A percentile compares a stretch with the other conserved stretches of the same genome.
Evolutionary conservation across 2,797 vertebrate species (phyloP).

Genomic region (Sternotherus odoratus): DNA sequence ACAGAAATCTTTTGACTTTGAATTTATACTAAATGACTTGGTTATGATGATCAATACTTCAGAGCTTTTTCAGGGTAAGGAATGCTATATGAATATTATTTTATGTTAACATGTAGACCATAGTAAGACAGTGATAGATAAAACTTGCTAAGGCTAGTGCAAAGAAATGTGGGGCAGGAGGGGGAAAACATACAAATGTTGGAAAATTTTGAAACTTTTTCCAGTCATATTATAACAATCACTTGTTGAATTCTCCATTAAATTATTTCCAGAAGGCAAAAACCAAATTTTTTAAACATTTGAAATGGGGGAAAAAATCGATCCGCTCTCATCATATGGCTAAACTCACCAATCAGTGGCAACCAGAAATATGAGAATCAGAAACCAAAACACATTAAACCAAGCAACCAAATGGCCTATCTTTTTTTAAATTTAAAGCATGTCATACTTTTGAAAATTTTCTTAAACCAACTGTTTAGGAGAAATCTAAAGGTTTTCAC

Average conservation of each 20-base stretch:
- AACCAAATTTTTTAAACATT: background rate
- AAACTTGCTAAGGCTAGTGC: background rate
- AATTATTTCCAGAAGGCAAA: background rate
- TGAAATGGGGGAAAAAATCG: background rate
- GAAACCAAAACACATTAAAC: background rate
- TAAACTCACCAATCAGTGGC: background rate
- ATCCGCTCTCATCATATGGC: background rate
- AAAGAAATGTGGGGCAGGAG: background rate
- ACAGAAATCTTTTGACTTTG: background rate
- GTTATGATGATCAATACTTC: background rate
- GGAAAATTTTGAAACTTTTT: background rate
- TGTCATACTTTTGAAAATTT: background rate
- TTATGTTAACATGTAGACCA: background rate
- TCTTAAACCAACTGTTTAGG: background rate
- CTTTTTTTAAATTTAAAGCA: background rate
- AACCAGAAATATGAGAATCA: background rate
- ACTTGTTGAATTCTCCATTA: background rate
- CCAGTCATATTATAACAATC: background rate
- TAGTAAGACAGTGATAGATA: background rate
- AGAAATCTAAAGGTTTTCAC: background rate
- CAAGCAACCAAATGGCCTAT: background rate
- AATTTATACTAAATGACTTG: background rate
- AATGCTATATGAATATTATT: accelerated
- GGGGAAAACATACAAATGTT: background rate
- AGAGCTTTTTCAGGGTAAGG: background rate